Percentiles rank a stretch among this genome's conserved stretches.
phyloP scores from a whole-genome alignment of 2,888 invertebrate species.

The Ptilodon capucinus region DNA sequence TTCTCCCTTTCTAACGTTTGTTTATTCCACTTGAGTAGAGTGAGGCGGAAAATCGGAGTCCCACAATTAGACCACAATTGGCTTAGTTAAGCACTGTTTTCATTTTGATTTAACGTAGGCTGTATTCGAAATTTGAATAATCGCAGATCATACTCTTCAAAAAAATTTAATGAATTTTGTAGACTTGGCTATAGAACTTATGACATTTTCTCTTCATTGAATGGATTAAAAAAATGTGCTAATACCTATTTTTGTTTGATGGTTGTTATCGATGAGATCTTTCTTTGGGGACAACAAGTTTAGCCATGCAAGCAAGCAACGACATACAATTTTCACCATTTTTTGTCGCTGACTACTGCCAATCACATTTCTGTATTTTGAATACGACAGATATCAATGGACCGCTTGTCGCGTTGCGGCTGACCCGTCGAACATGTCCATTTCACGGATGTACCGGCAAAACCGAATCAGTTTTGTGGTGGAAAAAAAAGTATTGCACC shows the following conservation, averaged over 20 bases:
- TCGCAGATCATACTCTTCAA: no score
- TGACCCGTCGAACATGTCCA: constrained; percentile 55
- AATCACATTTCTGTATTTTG: neutral
- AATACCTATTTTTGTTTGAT: no score
- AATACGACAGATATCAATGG: constrained; percentile 8
- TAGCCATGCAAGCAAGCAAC: no score
- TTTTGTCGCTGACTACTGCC: neutral
- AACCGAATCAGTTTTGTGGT: constrained; percentile 52
- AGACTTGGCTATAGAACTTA: neutral
- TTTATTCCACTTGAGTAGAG: constrained; percentile 23
- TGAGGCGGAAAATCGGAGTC: constrained; percentile 37
- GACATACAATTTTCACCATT: constrained; percentile 2
- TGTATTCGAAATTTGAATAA: constrained; percentile 30
- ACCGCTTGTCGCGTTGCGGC: constrained; percentile 42
- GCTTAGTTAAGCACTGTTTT: constrained; percentile 71
- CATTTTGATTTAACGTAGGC: constrained; percentile 31
- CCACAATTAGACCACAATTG: constrained; percentile 62
- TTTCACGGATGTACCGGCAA: constrained; percentile 35
- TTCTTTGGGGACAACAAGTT: no score
- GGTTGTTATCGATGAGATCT: no score
- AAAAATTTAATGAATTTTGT: no score
- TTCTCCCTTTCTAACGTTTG: constrained; percentile 33
- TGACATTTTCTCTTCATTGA: neutral
- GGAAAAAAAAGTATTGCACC: constrained; percentile 37
- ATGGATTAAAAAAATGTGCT: no score